A percentile compares a stretch with the other conserved stretches of the same genome.
phyloP scores from a whole-genome alignment of 2,113 vertebrate species.

The Hippocampus barbouri region DNA sequence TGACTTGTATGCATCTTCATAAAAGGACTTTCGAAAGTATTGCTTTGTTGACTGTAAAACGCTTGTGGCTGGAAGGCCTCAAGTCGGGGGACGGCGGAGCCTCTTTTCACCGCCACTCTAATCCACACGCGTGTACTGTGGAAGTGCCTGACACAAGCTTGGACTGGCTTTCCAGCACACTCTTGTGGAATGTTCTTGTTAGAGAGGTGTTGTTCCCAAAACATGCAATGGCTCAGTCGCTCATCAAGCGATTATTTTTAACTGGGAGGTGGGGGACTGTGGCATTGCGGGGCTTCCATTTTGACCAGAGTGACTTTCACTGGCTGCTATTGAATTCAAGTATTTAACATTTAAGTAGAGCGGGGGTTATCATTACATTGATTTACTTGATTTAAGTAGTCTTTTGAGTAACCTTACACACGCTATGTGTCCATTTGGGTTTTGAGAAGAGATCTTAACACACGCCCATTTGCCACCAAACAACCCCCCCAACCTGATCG shows the following conservation, averaged over 20 bases:
- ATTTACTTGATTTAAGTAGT: too few species aligned
- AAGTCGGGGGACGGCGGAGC: background rate
- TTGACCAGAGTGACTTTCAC: background rate
- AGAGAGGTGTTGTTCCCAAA: conserved; percentile 8
- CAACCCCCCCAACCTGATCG: too few species aligned
- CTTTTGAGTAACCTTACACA: background rate
- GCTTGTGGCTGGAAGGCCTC: background rate
- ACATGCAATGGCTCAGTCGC: background rate
- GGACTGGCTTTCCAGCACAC: conserved; percentile 7
- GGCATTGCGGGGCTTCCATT: background rate
- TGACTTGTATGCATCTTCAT: too few species aligned
- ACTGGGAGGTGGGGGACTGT: too few species aligned
- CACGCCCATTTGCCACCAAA: too few species aligned
- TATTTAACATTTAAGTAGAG: background rate
- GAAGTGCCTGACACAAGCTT: background rate
- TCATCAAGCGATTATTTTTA: background rate
- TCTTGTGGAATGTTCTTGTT: background rate
- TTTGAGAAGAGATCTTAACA: too few species aligned
- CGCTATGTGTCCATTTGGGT: background rate
- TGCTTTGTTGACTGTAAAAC: background rate
- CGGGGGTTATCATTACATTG: background rate
- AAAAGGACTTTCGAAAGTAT: background rate
- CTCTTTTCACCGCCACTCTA: background rate
- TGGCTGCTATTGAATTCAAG: background rate
- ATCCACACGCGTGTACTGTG: background rate